A percentile compares a stretch with the other conserved stretches of the same genome.
Conservation (phyloP, 2,888 invertebrate species). For the Branchipolynoe longqiensis region DNA sequence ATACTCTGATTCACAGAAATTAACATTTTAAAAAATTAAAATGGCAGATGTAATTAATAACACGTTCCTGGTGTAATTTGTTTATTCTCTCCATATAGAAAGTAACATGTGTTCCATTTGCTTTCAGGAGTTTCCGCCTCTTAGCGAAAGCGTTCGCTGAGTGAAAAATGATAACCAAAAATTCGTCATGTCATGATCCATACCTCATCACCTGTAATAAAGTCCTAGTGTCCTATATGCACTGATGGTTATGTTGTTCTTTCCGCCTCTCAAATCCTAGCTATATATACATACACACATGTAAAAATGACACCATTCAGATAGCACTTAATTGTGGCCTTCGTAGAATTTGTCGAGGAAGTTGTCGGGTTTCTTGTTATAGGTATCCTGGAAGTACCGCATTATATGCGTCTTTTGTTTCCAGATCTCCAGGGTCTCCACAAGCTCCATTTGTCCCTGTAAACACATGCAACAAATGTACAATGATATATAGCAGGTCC, state of each 20-base stretch:
- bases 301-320: neutral
- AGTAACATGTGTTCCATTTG: no score
- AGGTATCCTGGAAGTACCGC: conserved; percentile 92
- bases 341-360: conserved; percentile 94
- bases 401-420: conserved; percentile 94
- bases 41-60: no score
- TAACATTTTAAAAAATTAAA: no score
- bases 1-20: no score
- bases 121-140: conserved; percentile 15
- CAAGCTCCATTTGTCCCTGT: conserved; percentile 88
- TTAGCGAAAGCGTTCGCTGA: conserved; percentile 21
- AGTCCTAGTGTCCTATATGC: neutral
- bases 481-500: no score
- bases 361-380: conserved; percentile 92
- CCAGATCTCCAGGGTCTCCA: conserved; percentile 92
- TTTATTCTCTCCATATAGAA: no score
- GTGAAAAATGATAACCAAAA: neutral
- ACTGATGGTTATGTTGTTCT: neutral
- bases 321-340: conserved; percentile 83
- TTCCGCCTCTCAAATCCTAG: neutral
- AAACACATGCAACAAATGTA: no score
- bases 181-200: neutral
- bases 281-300: neutral
- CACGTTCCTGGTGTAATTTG: no score
- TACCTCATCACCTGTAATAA: neutral